A percentile compares a stretch with the other conserved stretches of the same genome.
These are phyloP conservation scores for Trachelus iudaicus DNA, from an alignment of 2,888 invertebrate genomes.

Conservation along the genomic window DNA sequence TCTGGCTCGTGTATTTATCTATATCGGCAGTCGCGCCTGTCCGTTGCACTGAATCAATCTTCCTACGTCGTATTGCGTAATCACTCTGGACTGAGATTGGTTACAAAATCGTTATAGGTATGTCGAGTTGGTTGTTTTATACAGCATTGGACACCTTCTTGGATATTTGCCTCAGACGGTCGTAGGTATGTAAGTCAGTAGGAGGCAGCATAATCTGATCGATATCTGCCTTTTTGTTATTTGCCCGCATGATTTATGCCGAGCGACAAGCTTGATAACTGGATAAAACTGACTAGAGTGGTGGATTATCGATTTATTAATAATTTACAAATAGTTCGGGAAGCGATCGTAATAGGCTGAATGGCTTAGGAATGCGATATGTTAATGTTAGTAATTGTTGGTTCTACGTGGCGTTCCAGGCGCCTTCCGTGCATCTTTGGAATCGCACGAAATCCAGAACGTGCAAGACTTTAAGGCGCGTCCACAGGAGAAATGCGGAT, in stretches of 20 bases:
- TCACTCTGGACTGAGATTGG: background rate
- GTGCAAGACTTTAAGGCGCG: background rate
- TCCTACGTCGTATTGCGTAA: background rate
- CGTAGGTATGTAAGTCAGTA: background rate
- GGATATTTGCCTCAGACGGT: background rate
- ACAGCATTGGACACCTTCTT: background rate
- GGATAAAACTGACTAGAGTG: background rate
- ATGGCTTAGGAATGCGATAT: background rate
- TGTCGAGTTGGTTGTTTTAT: background rate
- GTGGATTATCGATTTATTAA: background rate
- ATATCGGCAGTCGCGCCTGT: background rate
- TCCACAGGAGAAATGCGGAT: background rate
- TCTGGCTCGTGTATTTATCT: background rate
- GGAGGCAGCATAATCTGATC: background rate
- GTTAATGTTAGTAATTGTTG: background rate
- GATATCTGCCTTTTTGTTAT: background rate
- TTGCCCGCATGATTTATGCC: background rate
- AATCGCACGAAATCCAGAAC: background rate
- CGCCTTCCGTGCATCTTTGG: background rate
- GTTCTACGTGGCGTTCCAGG: background rate
- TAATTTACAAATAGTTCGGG: too few relatives aligned
- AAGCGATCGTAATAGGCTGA: too few relatives aligned
- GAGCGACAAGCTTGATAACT: background rate
- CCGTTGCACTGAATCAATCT: background rate
- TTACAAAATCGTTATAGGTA: background rate